phyloP scores from a whole-genome alignment of 2,113 vertebrate species.

The Malurus elegans region DNA sequence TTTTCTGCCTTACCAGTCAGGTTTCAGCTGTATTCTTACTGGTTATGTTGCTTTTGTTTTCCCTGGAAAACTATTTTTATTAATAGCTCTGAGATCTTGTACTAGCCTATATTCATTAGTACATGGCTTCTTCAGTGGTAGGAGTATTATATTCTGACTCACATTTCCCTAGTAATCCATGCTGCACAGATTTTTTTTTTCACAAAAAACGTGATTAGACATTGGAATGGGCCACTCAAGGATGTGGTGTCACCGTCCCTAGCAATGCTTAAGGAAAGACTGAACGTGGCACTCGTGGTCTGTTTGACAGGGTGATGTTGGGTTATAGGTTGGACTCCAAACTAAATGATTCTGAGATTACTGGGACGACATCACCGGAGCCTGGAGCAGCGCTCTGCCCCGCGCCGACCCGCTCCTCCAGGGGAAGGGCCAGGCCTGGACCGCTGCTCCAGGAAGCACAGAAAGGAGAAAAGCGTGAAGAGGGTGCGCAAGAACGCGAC shows the following conservation, averaged over 20 bases:
- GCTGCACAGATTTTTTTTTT: neutral
- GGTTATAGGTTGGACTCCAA: neutral
- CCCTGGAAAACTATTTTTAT: neutral
- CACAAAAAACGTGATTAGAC: too few species aligned
- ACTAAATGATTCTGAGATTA: neutral
- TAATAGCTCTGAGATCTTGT: neutral
- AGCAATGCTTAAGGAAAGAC: neutral
- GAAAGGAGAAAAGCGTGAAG: fast-evolving
- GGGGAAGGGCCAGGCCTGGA: neutral
- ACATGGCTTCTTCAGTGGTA: fast-evolving
- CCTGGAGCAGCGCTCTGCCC: neutral
- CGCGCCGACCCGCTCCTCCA: fast-evolving
- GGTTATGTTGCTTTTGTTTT: neutral
- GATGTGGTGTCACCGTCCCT: fast-evolving
- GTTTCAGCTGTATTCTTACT: neutral
- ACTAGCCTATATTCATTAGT: neutral
- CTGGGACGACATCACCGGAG: neutral
- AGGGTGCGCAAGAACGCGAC: fast-evolving
- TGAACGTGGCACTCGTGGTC: fast-evolving
- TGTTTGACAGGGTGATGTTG: fast-evolving
- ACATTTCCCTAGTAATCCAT: neutral
- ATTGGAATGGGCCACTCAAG: too few species aligned
- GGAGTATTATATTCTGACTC: neutral
- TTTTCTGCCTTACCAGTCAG: neutral
- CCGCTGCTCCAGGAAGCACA: neutral